Evolutionary conservation across 1,140 invertebrate species (phyloP).

Genomic region (Leptonema lineaticorne): DNA sequence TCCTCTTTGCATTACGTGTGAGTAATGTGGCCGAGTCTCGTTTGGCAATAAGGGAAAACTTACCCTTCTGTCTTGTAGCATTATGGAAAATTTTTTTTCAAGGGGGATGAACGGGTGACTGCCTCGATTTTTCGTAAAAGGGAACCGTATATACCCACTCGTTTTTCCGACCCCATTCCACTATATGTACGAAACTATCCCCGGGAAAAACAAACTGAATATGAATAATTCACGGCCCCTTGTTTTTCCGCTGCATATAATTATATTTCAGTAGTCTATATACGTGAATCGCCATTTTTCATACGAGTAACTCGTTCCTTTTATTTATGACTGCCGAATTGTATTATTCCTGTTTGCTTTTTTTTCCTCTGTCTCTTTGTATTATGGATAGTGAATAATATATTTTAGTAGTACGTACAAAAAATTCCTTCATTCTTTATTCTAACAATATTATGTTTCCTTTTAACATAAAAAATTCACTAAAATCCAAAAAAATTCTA

Average conservation of each 20-base stretch:
- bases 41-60: slow-evolving; percentile 1
- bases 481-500: too few species aligned
- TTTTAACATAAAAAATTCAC: too few species aligned
- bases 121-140: too few species aligned
- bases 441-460: too few species aligned
- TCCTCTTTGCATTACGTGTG: slow-evolving; percentile 13
- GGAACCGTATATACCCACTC: too few species aligned
- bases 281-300: slow-evolving; percentile 1
- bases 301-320: background rate
- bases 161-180: background rate
- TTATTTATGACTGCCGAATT: background rate
- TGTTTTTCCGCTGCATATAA: slow-evolving; percentile 16
- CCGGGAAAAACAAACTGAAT: slow-evolving; percentile 17
- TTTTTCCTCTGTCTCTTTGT: too few species aligned
- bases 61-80: too few species aligned
- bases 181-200: slow-evolving; percentile 14
- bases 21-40: background rate
- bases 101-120: background rate
- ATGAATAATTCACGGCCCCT: slow-evolving; percentile 17
- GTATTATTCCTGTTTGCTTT: background rate
- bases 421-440: too few species aligned
- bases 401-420: too few species aligned
- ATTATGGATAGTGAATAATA: too few species aligned
- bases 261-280: background rate
- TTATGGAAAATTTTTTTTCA: too few species aligned